Conservation (phyloP, 1,140 invertebrate species). For the Hesperophylax magnus region DNA sequence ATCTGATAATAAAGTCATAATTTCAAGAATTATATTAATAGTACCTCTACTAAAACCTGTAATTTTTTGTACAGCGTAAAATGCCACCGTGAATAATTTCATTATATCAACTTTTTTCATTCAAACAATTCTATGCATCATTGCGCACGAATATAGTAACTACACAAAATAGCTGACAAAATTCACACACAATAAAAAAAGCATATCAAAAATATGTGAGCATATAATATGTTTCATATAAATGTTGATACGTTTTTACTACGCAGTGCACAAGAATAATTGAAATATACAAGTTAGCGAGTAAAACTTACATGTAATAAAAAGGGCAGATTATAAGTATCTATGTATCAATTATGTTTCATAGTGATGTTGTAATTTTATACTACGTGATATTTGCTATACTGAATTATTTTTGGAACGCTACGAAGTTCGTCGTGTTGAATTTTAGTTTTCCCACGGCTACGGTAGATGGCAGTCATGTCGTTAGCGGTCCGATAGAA, state of each 20-base stretch:
- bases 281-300: too few species aligned
- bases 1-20: too few species aligned
- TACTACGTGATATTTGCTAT: background rate
- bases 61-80: background rate
- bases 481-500: background rate
- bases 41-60: background rate
- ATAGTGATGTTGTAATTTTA: too few species aligned
- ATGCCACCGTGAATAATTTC: background rate
- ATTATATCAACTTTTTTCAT: background rate
- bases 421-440: slow-evolving; percentile 2
- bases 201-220: background rate
- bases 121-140: background rate
- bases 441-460: slow-evolving; percentile 17
- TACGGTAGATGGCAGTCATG: slow-evolving; percentile 2
- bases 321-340: too few species aligned
- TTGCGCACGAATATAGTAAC: background rate
- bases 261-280: too few species aligned
- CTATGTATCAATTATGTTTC: too few species aligned
- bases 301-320: too few species aligned
- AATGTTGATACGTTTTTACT: background rate
- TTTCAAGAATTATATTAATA: too few species aligned
- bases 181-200: background rate
- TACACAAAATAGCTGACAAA: background rate
- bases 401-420: background rate
- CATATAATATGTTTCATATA: background rate